Base-by-base conservation (phyloP, 2,888 invertebrate species). In the Macroteleia sp. region DNA sequence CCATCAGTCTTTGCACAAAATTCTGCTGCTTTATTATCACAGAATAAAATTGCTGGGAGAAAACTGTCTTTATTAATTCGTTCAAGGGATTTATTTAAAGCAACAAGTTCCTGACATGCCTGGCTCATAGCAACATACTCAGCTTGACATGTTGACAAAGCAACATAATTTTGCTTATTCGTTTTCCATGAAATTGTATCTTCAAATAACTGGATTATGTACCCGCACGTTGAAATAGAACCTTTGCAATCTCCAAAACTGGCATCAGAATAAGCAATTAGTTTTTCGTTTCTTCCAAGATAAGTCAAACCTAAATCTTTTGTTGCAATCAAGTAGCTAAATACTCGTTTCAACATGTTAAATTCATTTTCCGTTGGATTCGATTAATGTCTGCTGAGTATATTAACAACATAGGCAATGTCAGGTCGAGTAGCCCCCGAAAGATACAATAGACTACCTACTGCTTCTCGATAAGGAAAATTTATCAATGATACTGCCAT, bases 191-290 rank as follows among this genome's bases (percentile, higher is more conserved):
- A 57, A 16, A 81, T 57, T 20, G 28, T 20, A 41, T 82, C 78
- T 12, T 77, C 75, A 39, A 61, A 81, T 20, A 81, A 20, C 19
- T 66, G 59, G 1, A 79, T 77, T 25, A 77, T 16, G 16, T 67
- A 77, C 14, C 81, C 78, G 2, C 77, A 56, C 8, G 79, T 80
- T 4, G 77, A 77, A 28, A 44, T 74, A 2, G 76, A 62, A 20
- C 74, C 61, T 8, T 70, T 8, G 10, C 67, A 71, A 59, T 81
- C 81, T 81, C 71, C 69, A 39, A 82, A 83, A 44, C 80, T 81
- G 12, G 81, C 59, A 74, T 83, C 81, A 28, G 81, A 46, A 6
- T 67, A 50, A 30, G 78, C 81, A 70, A 80, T 61, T 44, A 82
- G 44, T 0, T 59, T 22, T 10, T 77, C 69, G 19, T 20, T 20